Evolutionary conservation across 92 coral and sea anemone genomes (phyloP).

Genomic region (Siderastrea radians): DNA sequence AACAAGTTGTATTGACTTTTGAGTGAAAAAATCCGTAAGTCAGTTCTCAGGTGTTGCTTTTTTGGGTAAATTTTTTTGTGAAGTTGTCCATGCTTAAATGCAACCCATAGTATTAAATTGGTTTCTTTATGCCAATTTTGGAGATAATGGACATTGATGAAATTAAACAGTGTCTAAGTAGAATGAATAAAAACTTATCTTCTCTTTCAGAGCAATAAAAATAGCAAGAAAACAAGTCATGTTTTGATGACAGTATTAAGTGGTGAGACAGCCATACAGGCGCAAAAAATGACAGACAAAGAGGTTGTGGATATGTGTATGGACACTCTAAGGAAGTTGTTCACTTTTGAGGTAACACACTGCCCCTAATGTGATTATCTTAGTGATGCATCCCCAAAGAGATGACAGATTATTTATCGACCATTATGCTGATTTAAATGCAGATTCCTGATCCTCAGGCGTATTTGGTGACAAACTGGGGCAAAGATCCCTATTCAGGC

Average conservation of each 20-base stretch:
- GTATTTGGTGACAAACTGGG: conserved; percentile 95
- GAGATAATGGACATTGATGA: too few relatives aligned
- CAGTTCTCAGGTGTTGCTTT: too few relatives aligned
- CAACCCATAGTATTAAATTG: too few relatives aligned
- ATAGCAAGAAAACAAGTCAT: conserved; percentile 59
- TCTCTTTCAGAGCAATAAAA: conserved; percentile 42
- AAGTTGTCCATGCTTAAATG: too few relatives aligned
- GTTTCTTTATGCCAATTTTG: too few relatives aligned
- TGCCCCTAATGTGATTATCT: not conserved
- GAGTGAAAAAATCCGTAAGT: too few relatives aligned
- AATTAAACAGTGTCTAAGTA: not conserved
- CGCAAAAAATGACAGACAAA: conserved; percentile 80
- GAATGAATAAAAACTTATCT: not conserved
- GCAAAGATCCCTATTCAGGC: conserved; percentile 80
- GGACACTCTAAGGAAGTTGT: conserved; percentile 69
- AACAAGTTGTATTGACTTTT: too few relatives aligned
- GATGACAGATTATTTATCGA: not conserved
- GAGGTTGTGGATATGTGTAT: conserved; percentile 82
- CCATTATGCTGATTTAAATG: not conserved
- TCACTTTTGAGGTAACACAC: conserved; percentile 81
- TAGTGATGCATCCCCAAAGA: too few relatives aligned
- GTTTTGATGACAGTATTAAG: conserved; percentile 96
- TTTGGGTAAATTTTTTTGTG: too few relatives aligned
- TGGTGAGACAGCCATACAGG: conserved; percentile 84
- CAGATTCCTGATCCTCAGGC: conserved; percentile 85